Conservation (phyloP, 2,113 vertebrate genomes). For the Corythornis madagascariensis region DNA sequence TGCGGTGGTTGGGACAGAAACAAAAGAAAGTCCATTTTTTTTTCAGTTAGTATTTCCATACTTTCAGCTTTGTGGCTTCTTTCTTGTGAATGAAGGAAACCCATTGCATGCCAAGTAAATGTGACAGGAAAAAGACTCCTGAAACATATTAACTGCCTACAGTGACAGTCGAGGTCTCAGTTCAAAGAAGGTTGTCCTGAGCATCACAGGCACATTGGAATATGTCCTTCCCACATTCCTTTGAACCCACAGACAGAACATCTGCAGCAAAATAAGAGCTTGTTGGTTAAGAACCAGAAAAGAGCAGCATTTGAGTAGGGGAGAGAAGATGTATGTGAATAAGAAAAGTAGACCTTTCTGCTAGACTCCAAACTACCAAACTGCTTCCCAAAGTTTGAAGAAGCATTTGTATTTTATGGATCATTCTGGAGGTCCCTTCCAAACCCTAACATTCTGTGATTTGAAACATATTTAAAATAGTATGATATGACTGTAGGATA, state of each 20-base stretch:
- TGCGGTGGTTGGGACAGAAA: neutral
- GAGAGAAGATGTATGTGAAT: neutral
- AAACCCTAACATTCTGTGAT: too few species aligned
- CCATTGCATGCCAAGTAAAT: neutral
- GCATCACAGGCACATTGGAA: neutral
- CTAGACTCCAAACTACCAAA: neutral
- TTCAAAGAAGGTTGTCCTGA: slow-evolving; percentile 25
- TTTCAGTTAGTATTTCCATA: neutral
- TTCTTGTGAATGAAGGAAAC: neutral
- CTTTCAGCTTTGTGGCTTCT: neutral
- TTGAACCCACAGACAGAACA: slow-evolving; percentile 15
- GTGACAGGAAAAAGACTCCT: neutral
- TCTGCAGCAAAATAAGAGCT: neutral
- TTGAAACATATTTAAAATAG: neutral
- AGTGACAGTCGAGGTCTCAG: neutral
- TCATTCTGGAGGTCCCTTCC: neutral
- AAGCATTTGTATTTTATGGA: neutral
- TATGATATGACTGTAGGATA: neutral
- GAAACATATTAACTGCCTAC: slow-evolving; percentile 6
- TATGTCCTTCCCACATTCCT: slow-evolving; percentile 9
- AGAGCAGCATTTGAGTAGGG: neutral
- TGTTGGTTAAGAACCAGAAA: neutral
- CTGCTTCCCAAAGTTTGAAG: neutral
- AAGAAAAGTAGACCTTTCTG: neutral
- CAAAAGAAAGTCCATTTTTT: neutral